Percentiles rank a stretch among this genome's conserved stretches.
phyloP scores from a whole-genome alignment of 2,797 vertebrate species.

The Nannoperca obscura region DNA sequence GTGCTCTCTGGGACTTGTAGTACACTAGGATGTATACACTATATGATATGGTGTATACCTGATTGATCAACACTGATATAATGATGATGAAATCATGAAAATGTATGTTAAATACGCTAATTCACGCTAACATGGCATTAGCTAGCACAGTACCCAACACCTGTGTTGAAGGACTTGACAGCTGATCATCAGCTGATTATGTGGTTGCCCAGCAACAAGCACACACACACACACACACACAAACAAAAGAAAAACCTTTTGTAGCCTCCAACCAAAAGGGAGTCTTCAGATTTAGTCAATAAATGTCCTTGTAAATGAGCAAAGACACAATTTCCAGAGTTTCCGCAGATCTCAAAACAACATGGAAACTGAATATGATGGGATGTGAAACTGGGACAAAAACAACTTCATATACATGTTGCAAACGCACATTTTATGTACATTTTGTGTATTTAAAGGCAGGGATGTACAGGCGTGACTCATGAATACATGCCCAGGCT shows the following conservation, averaged over 20 bases:
- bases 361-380: neutral
- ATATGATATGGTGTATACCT: too few relatives aligned
- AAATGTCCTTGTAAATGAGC: conserved; percentile 10
- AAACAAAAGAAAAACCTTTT: neutral
- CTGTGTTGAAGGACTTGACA: conserved; percentile 3
- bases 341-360: neutral
- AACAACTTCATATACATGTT: neutral
- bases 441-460: conserved; percentile 3
- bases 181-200: conserved; percentile 16
- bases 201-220: conserved; percentile 14
- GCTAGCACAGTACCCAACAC: neutral
- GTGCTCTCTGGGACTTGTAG: too few relatives aligned
- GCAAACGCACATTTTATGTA: neutral
- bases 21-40: too few relatives aligned
- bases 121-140: neutral
- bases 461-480: conserved; percentile 12
- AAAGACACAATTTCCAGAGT: conserved; percentile 29
- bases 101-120: neutral
- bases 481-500: neutral
- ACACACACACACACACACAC: neutral
- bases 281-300: conserved; percentile 8
- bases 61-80: too few relatives aligned
- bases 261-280: conserved; percentile 7
- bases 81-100: too few relatives aligned
- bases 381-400: neutral